These are phyloP conservation scores for Habropoda laboriosa DNA, from an alignment of 1,140 invertebrate genomes.

Conservation along the genomic window DNA sequence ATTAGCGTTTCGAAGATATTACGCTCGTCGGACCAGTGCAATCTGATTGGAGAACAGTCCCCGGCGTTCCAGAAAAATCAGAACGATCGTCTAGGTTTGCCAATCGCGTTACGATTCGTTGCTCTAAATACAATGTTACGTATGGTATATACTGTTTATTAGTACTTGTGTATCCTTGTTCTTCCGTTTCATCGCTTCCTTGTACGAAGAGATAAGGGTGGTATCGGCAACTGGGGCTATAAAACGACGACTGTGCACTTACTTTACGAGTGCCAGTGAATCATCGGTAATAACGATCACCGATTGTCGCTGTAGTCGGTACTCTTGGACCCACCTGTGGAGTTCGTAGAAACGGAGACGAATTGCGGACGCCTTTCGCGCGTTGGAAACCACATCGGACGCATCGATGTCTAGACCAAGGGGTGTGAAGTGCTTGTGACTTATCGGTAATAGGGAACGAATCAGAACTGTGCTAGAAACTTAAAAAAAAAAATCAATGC, in stretches of 20 bases:
- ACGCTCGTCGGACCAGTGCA: neutral
- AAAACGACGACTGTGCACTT: neutral
- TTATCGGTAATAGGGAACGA: neutral
- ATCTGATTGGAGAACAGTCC: neutral
- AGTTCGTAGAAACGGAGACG: neutral
- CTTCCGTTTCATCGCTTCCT: neutral
- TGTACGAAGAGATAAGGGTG: conserved; percentile 1
- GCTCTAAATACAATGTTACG: too few species aligned
- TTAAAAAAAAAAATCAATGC: neutral
- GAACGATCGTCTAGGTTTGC: neutral
- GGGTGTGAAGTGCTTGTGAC: neutral
- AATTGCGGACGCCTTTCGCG: neutral
- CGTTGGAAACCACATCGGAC: neutral
- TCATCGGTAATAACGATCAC: neutral
- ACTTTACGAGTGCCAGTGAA: neutral
- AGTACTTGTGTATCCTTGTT: neutral
- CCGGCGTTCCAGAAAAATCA: neutral
- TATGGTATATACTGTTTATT: too few species aligned
- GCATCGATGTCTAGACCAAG: neutral
- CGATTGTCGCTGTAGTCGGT: neutral
- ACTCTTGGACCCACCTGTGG: neutral
- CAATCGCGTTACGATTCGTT: neutral
- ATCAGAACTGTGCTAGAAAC: neutral
- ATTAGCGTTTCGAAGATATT: neutral
- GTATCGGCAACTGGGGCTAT: neutral